phyloP scores from a whole-genome alignment of 2,113 vertebrate genomes.

The Plecotus auritus region DNA sequence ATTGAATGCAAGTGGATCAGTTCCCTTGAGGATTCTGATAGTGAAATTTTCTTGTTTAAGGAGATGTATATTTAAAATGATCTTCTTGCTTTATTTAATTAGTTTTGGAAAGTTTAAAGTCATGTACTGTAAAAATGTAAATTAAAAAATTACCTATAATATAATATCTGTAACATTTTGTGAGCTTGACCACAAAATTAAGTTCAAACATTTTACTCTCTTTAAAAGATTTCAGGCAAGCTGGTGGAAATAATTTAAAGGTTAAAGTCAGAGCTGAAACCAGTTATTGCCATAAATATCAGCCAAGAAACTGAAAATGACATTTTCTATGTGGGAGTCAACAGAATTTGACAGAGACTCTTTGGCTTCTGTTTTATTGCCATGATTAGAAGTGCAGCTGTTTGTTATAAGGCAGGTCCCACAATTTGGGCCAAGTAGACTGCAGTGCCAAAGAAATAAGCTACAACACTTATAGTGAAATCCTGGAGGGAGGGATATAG shows the following conservation, averaged over 20 bases:
- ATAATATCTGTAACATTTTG: conserved; percentile 3
- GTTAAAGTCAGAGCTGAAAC: conserved; percentile 30
- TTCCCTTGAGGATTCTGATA: conserved; percentile 18
- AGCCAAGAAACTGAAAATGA: conserved; percentile 60
- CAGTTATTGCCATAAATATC: conserved; percentile 43
- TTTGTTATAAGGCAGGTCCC: background rate
- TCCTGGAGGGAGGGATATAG: background rate
- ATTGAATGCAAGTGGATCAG: background rate
- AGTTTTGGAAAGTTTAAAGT: background rate
- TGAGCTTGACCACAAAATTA: background rate
- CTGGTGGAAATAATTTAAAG: conserved; percentile 10
- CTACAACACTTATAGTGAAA: background rate
- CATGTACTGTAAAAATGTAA: background rate
- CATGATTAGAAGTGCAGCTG: conserved; percentile 42
- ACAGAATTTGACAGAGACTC: conserved; percentile 39
- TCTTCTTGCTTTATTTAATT: background rate
- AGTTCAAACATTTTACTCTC: conserved; percentile 1
- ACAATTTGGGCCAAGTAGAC: background rate
- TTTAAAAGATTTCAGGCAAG: conserved; percentile 26
- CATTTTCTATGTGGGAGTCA: conserved; percentile 40
- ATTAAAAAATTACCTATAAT: conserved; percentile 6
- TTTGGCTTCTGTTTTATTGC: conserved; percentile 51
- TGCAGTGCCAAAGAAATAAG: conserved; percentile 1
- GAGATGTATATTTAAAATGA: background rate
- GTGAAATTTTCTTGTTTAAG: background rate